Evolutionary conservation across 2,113 vertebrate genomes (phyloP).

Genomic region (Aplodontia rufa): DNA sequence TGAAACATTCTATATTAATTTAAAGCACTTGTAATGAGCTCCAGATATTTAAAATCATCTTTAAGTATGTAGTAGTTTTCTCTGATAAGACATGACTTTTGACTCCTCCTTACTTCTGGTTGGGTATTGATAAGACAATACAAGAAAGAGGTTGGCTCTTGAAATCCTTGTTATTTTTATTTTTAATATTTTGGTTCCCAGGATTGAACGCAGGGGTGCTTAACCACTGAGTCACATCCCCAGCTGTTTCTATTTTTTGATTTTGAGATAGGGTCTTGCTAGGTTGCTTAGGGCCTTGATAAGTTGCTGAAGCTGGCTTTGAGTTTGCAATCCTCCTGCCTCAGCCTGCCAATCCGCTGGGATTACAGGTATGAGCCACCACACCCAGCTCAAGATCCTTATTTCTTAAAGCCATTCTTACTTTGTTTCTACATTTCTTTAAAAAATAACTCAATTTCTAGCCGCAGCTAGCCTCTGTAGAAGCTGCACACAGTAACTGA

Average conservation of each 20-base stretch:
- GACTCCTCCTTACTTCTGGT: neutral
- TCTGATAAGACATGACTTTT: neutral
- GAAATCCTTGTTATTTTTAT: too few relatives aligned
- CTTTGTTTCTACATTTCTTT: conserved; percentile 24
- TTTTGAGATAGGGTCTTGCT: too few relatives aligned
- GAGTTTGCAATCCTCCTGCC: too few relatives aligned
- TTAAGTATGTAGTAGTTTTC: neutral
- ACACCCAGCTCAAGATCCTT: too few relatives aligned
- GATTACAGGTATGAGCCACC: too few relatives aligned
- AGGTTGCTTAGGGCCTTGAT: too few relatives aligned
- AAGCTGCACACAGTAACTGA: neutral
- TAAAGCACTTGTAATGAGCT: neutral
- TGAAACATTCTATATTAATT: neutral
- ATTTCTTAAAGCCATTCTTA: neutral
- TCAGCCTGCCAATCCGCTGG: too few relatives aligned
- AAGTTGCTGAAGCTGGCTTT: too few relatives aligned
- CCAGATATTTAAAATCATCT: neutral
- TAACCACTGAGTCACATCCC: too few relatives aligned
- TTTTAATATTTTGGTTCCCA: too few relatives aligned
- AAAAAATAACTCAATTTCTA: neutral
- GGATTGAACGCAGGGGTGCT: too few relatives aligned
- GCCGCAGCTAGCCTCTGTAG: neutral
- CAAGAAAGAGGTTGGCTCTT: neutral
- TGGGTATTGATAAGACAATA: neutral
- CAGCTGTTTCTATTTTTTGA: too few relatives aligned